phyloP scores from a whole-genome alignment of 2,888 invertebrate genomes.

The Chouioia cunea region DNA sequence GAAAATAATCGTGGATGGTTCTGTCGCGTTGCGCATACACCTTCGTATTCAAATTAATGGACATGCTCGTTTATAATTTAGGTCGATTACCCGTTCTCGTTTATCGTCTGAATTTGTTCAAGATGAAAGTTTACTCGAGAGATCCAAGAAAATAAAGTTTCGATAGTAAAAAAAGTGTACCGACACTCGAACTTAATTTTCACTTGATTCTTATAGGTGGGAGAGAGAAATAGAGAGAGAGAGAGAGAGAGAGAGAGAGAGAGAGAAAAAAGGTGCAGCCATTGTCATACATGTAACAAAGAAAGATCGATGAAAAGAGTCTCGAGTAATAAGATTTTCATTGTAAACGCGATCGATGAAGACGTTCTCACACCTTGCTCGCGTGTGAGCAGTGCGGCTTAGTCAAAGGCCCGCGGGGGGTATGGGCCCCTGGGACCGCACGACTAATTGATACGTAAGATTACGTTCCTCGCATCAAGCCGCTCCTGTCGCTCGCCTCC shows the following conservation, averaged over 20 bases:
- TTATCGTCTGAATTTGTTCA: no score
- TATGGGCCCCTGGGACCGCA: slow-evolving; percentile 66
- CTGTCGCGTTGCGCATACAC: slow-evolving; percentile 8
- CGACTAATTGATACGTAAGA: slow-evolving; percentile 69
- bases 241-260: no score
- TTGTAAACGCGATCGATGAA: slow-evolving; percentile 40
- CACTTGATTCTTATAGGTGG: not conserved
- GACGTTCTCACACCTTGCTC: slow-evolving; percentile 64
- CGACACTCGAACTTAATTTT: slow-evolving; percentile 4
- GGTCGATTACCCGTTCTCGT: no score
- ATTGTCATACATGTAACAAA: slow-evolving; percentile 23
- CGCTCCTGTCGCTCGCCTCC: slow-evolving; percentile 48
- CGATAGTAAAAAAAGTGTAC: not conserved
- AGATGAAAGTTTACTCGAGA: no score
- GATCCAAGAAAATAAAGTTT: no score
- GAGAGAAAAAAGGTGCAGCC: slow-evolving; percentile 2
- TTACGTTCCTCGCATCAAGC: slow-evolving; percentile 58
- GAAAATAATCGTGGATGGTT: slow-evolving; percentile 35
- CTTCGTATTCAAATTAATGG: slow-evolving; percentile 12
- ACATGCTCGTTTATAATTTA: no score
- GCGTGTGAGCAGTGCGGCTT: slow-evolving; percentile 60
- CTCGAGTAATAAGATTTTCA: slow-evolving; percentile 39
- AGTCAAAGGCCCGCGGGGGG: slow-evolving; percentile 69
- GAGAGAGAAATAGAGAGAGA: no score
- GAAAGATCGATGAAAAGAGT: slow-evolving; percentile 23